Base-by-base conservation (phyloP, 2,888 invertebrate species). In the Polyommatus iphigenia region DNA sequence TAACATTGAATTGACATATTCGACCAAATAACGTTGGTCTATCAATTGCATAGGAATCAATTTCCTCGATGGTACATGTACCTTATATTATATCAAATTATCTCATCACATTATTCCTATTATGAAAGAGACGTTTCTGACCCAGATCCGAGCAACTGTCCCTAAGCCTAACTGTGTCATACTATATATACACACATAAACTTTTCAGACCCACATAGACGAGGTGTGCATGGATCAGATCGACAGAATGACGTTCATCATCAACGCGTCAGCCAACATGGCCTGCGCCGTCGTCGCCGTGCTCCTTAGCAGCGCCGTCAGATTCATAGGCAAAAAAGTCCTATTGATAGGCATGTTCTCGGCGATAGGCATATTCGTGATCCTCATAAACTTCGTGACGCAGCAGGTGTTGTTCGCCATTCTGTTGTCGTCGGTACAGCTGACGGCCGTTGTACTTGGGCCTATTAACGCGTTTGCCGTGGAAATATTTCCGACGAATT, bases 391-490 rank as follows among this genome's bases (percentile, higher is more conserved):
- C 82, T 89, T 92, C 77, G 89, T 91, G 13, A 91, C 88, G 0
- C 83, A 91, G 77, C 85, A 89, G 73, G 84, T 90, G 80, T 10
- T 91, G 24, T 93, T 93, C 75, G 91, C 93, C 0, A 85, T 89
- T 18, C 83, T 93, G 1, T 80, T 94, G 46, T 90, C 93, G 0
- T 85, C 90, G 0, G 80, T 93, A 8, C 90, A 91, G 6, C 79
- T 94, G 0, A 84, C 88, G 80, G 93, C 88, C 0, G 80, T 93
- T 1, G 87, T 86, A 1, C 88, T 94, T 71, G 94, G 94, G 1
- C 92, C 94, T 0, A 85, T 93, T 0, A 94, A 93, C 80, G 92
- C 94, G 0, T 94, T 87, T 81, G 87, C 91, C 71, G 91, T 94
- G 6, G 90, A 91, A 81, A 89, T 93, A 78, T 94, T 94, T 76